phyloP scores from a whole-genome alignment of 2,888 invertebrate genomes.

The Tipula vernalis region DNA sequence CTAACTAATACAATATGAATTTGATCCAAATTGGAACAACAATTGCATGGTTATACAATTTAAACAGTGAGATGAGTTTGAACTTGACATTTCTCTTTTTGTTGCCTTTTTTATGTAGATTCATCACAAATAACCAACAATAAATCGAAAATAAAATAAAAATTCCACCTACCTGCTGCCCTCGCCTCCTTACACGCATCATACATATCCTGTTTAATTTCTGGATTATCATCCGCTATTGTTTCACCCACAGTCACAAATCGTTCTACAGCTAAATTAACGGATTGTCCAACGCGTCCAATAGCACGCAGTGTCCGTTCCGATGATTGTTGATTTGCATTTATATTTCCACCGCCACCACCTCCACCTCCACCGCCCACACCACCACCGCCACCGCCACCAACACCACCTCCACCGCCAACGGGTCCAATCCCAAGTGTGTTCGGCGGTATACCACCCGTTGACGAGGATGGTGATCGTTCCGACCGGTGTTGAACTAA shows the following conservation, averaged over 20 bases:
- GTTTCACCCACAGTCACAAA: slow-evolving; percentile 98
- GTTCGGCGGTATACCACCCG: neutral
- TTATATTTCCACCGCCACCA: neutral
- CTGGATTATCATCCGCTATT: slow-evolving; percentile 95
- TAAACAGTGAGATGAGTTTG: too few relatives aligned
- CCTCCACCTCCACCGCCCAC: slow-evolving; percentile 22
- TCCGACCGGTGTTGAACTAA: slow-evolving; percentile 72
- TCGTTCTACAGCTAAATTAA: slow-evolving; percentile 92
- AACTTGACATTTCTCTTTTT: too few relatives aligned
- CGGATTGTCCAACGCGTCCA: slow-evolving; percentile 88
- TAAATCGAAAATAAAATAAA: neutral
- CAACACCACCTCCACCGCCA: neutral
- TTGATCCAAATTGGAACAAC: too few relatives aligned
- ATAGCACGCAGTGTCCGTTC: slow-evolving; percentile 59
- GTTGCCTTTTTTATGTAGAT: neutral
- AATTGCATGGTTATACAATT: too few relatives aligned
- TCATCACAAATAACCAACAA: neutral
- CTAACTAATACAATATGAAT: too few relatives aligned
- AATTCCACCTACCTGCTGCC: slow-evolving; percentile 64
- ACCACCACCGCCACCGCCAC: slow-evolving; percentile 26
- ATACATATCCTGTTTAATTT: slow-evolving; percentile 95
- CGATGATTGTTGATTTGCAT: slow-evolving; percentile 21
- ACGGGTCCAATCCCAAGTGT: neutral
- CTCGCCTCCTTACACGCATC: slow-evolving; percentile 96
- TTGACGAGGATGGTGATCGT: slow-evolving; percentile 22